Conservation (phyloP, 2,888 invertebrate genomes). For the Synanthedon myopaeformis region DNA sequence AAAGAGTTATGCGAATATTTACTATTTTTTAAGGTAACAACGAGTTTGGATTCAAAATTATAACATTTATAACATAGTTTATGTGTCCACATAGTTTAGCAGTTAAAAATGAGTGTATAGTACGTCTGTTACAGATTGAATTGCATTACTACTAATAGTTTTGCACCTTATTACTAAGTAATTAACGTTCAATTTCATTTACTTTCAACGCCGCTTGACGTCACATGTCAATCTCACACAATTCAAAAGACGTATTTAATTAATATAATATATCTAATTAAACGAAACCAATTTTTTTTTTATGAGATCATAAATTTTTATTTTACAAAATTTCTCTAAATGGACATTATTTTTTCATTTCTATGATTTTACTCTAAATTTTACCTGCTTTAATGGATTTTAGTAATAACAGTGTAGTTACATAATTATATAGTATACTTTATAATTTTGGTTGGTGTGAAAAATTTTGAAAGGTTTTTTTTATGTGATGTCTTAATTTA, state of each 20-base stretch:
- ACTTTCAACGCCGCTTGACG: background rate
- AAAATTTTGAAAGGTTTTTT: too few species aligned
- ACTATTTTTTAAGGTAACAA: too few species aligned
- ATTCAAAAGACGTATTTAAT: background rate
- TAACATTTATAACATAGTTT: too few species aligned
- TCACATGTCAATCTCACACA: background rate
- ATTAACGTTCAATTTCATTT: conserved; percentile 3
- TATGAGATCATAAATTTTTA: conserved; percentile 3
- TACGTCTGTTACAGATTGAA: background rate
- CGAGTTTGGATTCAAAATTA: too few species aligned
- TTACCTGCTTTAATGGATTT: conserved; percentile 7
- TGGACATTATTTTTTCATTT: conserved; percentile 13
- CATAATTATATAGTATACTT: too few species aligned
- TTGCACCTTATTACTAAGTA: conserved; percentile 25
- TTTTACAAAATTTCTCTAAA: conserved; percentile 19
- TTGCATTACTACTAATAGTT: conserved; percentile 21
- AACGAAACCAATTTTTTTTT: conserved; percentile 1
- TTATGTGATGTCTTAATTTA: too few species aligned
- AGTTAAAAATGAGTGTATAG: background rate
- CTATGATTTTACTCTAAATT: conserved; percentile 2
- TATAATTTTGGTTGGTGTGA: too few species aligned
- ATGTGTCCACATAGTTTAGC: too few species aligned
- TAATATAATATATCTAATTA: conserved; percentile 1
- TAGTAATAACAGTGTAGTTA: conserved; percentile 1
- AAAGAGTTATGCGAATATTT: too few species aligned